Conservation (phyloP, 2,888 invertebrate species). For the Meghimatium bilineatum region DNA sequence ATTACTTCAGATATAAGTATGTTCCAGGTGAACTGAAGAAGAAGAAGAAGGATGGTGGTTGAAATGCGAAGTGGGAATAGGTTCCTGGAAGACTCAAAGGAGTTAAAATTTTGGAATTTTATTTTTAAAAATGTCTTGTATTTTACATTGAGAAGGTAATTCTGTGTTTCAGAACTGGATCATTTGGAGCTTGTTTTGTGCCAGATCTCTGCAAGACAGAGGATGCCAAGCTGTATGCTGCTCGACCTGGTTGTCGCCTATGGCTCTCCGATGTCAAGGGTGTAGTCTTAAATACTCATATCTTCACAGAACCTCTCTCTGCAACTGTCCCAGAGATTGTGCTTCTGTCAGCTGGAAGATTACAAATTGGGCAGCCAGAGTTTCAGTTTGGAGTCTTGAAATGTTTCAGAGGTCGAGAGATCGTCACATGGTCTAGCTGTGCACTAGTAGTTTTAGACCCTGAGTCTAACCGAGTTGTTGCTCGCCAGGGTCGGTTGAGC, state of each 20-base stretch:
- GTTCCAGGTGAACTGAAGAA: too few relatives aligned
- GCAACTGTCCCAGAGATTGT: constrained; percentile 40
- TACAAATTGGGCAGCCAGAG: constrained; percentile 52
- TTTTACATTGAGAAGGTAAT: too few relatives aligned
- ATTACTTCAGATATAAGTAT: too few relatives aligned
- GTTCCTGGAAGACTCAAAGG: too few relatives aligned
- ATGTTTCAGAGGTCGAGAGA: constrained; percentile 84
- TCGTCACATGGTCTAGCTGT: constrained; percentile 86
- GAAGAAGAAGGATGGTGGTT: too few relatives aligned
- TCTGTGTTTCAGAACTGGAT: constrained; percentile 80
- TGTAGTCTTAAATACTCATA: constrained; percentile 88
- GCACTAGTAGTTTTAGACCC: constrained; percentile 87
- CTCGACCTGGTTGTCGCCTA: constrained; percentile 88
- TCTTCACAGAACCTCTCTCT: constrained; percentile 83
- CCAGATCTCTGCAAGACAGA: constrained; percentile 79
- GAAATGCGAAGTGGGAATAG: too few relatives aligned
- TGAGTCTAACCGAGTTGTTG: constrained; percentile 81
- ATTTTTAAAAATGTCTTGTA: too few relatives aligned
- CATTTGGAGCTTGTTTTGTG: constrained; percentile 82
- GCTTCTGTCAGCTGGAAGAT: constrained; percentile 34
- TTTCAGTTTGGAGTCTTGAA: constrained; percentile 82
- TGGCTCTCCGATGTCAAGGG: constrained; percentile 89
- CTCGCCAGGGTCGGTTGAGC: constrained; percentile 82
- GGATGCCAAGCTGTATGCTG: constrained; percentile 83
- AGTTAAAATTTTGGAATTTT: too few relatives aligned